These are phyloP conservation scores for Lycophotia porphyrea DNA, from an alignment of 2,888 invertebrate genomes.

Conservation along the genomic window DNA sequence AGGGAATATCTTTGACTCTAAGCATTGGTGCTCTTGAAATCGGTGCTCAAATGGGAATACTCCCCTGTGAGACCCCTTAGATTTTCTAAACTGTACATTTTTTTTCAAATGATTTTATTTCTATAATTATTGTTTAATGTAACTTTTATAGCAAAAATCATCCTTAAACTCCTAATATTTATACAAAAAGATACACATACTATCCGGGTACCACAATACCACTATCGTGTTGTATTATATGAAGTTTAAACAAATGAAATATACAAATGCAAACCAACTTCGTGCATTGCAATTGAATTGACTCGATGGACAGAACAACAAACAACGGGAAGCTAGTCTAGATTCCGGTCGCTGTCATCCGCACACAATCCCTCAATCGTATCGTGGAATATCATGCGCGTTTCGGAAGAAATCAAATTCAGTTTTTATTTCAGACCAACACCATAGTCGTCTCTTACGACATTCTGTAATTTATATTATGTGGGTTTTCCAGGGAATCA, in stretches of 20 bases:
- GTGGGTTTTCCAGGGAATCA: not conserved
- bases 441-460: not conserved
- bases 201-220: not conserved
- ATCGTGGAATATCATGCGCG: not conserved
- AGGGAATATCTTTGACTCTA: no score
- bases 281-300: not conserved
- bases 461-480: not conserved
- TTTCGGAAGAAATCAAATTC: not conserved
- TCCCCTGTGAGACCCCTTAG: not conserved
- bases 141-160: not conserved
- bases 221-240: not conserved
- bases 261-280: not conserved
- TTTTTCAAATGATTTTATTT: not conserved
- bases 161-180: not conserved
- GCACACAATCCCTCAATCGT: slow-evolving; percentile 24
- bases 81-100: not conserved
- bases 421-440: not conserved
- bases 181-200: not conserved
- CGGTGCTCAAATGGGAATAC: no score
- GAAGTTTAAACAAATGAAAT: not conserved
- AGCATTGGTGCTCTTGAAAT: no score
- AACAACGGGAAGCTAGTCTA: slow-evolving; percentile 4
- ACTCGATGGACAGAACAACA: not conserved
- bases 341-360: slow-evolving; percentile 20
- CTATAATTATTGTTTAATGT: not conserved